These are phyloP conservation scores for Bubo blakistoni DNA, from an alignment of 2,113 vertebrate species.

Conservation along the genomic window DNA sequence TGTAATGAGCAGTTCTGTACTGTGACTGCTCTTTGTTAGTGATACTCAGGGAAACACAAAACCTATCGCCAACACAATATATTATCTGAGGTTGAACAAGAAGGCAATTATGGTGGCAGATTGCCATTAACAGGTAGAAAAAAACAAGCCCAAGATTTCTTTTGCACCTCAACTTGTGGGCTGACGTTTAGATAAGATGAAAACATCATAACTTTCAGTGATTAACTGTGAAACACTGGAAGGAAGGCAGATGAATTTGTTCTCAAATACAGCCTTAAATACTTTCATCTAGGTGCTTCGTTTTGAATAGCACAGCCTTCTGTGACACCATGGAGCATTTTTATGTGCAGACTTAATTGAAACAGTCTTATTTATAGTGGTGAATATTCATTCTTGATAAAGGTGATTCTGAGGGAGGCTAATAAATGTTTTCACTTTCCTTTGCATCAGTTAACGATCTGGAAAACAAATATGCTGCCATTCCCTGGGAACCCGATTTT, in stretches of 20 bases:
- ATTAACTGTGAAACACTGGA: neutral
- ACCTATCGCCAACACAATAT: neutral
- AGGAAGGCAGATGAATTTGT: neutral
- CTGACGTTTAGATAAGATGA: neutral
- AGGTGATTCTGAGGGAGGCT: slow-evolving; percentile 42
- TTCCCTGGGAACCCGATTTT: neutral
- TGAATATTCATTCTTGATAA: slow-evolving; percentile 56
- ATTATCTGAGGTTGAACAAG: neutral
- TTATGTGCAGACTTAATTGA: slow-evolving; percentile 54
- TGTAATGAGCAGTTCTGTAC: neutral
- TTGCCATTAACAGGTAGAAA: neutral
- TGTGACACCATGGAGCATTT: slow-evolving; percentile 3
- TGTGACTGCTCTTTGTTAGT: neutral
- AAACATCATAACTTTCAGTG: neutral
- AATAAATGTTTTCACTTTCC: slow-evolving; percentile 39
- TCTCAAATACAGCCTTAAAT: neutral
- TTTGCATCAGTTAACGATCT: slow-evolving; percentile 31
- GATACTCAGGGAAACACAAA: neutral
- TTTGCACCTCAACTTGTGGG: neutral
- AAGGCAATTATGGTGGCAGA: neutral
- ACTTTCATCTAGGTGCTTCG: neutral
- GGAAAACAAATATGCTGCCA: slow-evolving; percentile 48
- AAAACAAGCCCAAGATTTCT: neutral
- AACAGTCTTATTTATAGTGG: slow-evolving; percentile 50
- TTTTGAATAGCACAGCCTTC: slow-evolving; percentile 11